A percentile compares a stretch with the other conserved stretches of the same genome.
Conservation (phyloP, 2,888 invertebrate genomes). For the Noctua comes region DNA sequence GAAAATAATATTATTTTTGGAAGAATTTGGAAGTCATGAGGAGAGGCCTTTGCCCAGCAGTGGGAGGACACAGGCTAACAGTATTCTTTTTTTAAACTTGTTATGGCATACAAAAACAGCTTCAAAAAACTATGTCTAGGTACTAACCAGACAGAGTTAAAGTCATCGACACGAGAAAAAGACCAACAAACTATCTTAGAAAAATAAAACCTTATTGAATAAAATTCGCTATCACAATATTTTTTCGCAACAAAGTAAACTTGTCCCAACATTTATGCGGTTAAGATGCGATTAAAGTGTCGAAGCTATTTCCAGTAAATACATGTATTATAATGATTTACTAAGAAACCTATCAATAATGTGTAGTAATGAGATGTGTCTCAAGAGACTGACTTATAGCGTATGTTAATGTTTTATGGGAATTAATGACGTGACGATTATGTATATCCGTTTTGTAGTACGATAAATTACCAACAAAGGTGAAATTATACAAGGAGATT, state of each 20-base stretch:
- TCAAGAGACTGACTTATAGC: constrained; percentile 39
- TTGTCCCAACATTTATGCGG: constrained; percentile 32
- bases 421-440: constrained; percentile 43
- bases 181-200: background rate
- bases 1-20: too few species aligned
- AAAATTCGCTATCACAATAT: background rate
- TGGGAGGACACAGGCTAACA: too few species aligned
- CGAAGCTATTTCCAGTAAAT: constrained; percentile 49
- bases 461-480: too few species aligned
- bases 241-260: constrained; percentile 31
- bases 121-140: background rate
- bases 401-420: constrained; percentile 34
- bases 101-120: background rate
- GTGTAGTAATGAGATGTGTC: constrained; percentile 40
- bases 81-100: background rate
- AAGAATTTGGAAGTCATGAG: too few species aligned
- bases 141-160: background rate
- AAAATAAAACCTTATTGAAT: background rate
- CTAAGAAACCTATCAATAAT: constrained; percentile 58
- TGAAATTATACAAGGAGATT: too few species aligned
- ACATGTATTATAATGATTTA: constrained; percentile 58
- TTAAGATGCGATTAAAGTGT: constrained; percentile 48
- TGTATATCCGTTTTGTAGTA: constrained; percentile 31
- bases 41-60: too few species aligned
- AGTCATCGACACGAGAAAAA: background rate